A percentile compares a stretch with the other conserved stretches of the same genome.
Evolutionary conservation across 2,113 vertebrate species (phyloP).

Genomic region (Spea bombifrons): DNA sequence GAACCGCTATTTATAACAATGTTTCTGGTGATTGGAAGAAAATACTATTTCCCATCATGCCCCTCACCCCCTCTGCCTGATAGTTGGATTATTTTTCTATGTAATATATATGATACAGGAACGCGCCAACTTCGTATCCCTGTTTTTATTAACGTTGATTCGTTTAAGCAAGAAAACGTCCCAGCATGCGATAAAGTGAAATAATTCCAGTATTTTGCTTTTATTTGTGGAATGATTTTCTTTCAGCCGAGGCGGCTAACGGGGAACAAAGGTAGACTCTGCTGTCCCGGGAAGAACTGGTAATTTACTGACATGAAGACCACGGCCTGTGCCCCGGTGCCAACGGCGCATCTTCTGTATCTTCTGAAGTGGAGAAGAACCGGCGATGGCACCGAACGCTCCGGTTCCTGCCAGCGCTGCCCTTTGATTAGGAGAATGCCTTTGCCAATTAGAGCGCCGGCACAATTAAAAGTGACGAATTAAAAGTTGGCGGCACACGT

Average conservation of each 20-base stretch:
- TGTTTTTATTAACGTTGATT: too few species aligned
- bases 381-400: conserved; percentile 15
- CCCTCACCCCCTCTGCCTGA: too few species aligned
- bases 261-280: neutral
- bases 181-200: too few species aligned
- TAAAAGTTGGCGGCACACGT: conserved; percentile 40
- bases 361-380: conserved; percentile 24
- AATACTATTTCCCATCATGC: too few species aligned
- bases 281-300: neutral
- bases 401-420: conserved; percentile 9
- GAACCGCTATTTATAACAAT: too few species aligned
- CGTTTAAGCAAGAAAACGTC: too few species aligned
- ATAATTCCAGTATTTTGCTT: too few species aligned
- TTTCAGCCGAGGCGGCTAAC: neutral
- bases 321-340: neutral
- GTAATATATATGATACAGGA: too few species aligned
- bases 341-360: conserved; percentile 25
- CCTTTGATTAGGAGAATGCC: conserved; percentile 29
- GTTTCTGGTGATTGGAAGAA: too few species aligned
- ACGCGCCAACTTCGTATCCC: too few species aligned
- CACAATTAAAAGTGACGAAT: conserved; percentile 44
- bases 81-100: too few species aligned
- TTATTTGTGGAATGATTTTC: too few species aligned
- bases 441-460: conserved; percentile 34
- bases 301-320: neutral